Evolutionary conservation across 2,113 vertebrate species (phyloP).

Genomic region (Lota lota): DNA sequence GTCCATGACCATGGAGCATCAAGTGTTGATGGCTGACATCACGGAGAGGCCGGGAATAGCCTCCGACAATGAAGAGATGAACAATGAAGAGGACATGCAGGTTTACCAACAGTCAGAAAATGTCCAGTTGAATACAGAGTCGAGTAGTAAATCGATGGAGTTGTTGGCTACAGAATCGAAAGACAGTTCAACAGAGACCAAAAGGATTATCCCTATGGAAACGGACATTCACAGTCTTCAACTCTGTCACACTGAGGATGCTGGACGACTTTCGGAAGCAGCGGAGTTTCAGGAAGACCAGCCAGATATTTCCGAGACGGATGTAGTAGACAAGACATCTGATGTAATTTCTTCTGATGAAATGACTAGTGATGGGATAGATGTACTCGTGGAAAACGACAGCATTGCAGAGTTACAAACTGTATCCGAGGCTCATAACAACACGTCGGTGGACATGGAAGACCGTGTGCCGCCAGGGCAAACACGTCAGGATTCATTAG

Average conservation of each 20-base stretch:
- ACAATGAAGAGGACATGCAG: slow-evolving; percentile 4
- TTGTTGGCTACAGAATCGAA: background rate
- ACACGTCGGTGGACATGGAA: background rate
- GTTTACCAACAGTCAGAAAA: slow-evolving; percentile 12
- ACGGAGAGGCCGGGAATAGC: background rate
- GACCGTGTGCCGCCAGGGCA: background rate
- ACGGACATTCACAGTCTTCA: background rate
- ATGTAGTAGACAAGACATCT: slow-evolving; percentile 15
- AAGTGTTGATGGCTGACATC: too few relatives aligned
- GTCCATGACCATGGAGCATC: background rate
- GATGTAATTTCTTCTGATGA: background rate
- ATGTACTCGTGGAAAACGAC: background rate
- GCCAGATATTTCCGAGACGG: slow-evolving; percentile 5
- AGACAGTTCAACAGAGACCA: background rate
- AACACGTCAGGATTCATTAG: slow-evolving; percentile 3
- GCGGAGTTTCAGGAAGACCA: slow-evolving; percentile 2
- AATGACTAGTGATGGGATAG: background rate
- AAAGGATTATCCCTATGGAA: background rate
- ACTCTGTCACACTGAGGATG: background rate
- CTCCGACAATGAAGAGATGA: background rate
- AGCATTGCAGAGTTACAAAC: background rate
- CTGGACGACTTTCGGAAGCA: slow-evolving; percentile 9
- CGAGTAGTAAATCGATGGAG: slow-evolving; percentile 1
- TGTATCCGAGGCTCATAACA: background rate
- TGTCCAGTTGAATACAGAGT: background rate